Evolutionary conservation across 2,797 vertebrate species (phyloP).

Genomic region (Acanthis flammea): DNA sequence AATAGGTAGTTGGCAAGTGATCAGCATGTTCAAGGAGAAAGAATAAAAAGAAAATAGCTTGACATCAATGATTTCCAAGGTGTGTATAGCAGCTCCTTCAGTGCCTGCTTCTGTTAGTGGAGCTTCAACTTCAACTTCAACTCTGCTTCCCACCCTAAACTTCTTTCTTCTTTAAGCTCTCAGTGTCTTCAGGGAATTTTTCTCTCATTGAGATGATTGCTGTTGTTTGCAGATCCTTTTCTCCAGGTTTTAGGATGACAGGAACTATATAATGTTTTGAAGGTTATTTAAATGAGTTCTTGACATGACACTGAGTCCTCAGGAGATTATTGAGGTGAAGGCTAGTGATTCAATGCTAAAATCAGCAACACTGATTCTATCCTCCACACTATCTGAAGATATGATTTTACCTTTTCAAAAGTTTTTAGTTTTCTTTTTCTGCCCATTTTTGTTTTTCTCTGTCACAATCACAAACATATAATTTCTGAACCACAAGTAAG

Average conservation of each 20-base stretch:
- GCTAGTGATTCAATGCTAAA: constrained; percentile 6
- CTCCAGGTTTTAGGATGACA: neutral
- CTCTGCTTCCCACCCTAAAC: neutral
- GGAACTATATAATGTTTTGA: neutral
- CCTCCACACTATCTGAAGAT: neutral
- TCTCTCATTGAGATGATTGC: neutral
- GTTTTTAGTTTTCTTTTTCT: neutral
- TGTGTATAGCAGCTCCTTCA: neutral
- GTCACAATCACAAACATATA: neutral
- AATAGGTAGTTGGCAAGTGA: neutral
- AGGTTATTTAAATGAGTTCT: neutral
- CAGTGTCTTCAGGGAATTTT: neutral
- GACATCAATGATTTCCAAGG: neutral
- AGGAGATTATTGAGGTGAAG: neutral
- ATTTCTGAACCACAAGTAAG: neutral
- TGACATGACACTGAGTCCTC: neutral
- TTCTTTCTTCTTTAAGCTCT: neutral
- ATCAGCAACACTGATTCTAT: neutral
- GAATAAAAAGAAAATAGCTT: neutral
- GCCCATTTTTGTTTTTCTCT: neutral
- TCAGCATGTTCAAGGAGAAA: neutral
- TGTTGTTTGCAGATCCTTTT: constrained; percentile 14
- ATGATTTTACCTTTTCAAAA: neutral
- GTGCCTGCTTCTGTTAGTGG: neutral
- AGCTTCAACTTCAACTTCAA: neutral